phyloP scores from a whole-genome alignment of 2,888 invertebrate genomes.

The Dendrolimus houi region DNA sequence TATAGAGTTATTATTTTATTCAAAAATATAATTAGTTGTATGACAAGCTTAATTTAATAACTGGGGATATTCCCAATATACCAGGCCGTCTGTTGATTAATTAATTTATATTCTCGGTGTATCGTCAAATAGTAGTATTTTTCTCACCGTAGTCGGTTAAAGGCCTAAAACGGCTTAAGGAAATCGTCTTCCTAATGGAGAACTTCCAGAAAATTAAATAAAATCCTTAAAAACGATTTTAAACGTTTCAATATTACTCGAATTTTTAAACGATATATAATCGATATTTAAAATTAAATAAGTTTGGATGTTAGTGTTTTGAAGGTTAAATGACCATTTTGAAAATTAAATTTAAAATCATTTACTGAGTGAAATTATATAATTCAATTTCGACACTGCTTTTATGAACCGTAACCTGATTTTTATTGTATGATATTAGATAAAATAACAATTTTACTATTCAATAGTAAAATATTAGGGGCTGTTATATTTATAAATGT shows the following conservation, averaged over 20 bases:
- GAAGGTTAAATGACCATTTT: conserved; percentile 18
- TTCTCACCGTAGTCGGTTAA: conserved; percentile 1
- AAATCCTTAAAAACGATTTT: conserved; percentile 5
- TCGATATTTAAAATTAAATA: conserved; percentile 23
- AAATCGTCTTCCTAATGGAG: conserved; percentile 17
- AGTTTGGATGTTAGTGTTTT: conserved; percentile 23
- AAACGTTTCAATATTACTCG: conserved; percentile 32
- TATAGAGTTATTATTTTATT: no score
- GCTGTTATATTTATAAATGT: conserved; percentile 70
- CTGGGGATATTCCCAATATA: no score
- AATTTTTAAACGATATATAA: conserved; percentile 30
- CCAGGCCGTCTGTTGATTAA: no score
- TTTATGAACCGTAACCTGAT: conserved; percentile 54
- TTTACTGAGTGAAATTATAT: conserved; percentile 1
- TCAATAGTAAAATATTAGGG: conserved; percentile 67
- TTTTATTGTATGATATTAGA: conserved; percentile 51
- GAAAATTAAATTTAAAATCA: conserved; percentile 14
- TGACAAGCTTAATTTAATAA: no score
- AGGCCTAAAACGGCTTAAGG: background rate
- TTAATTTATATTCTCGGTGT: no score
- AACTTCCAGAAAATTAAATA: conserved; percentile 5
- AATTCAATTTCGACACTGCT: conserved; percentile 57
- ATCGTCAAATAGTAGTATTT: conserved; percentile 1
- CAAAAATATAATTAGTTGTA: no score
- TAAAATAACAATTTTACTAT: conserved; percentile 61